Base-by-base conservation (phyloP, 2,888 invertebrate species). In the Pyrocoelia pectoralis region DNA sequence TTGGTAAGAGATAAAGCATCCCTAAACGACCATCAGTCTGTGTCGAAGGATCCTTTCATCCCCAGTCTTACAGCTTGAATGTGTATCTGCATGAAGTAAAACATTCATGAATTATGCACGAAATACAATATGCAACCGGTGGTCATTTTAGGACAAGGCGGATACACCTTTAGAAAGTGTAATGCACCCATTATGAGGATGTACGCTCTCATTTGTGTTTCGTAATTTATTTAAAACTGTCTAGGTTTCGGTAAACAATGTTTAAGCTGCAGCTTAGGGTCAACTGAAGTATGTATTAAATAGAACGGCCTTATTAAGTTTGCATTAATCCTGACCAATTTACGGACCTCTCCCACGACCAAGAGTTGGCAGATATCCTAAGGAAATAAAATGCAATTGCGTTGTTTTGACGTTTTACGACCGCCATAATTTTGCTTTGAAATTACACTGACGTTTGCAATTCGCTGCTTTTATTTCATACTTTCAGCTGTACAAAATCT, bases 111-210 rank as follows among this genome's bases (percentile, higher is more conserved):
- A 74, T 74, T 71, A 74, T 73, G 69, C 69, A 74, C 57, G 60
- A 66, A 66, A 68, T 71, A 70, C 70, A 72, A 71, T 73, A 73
- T 72, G 73, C 73, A 73, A 73, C 73, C 72, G 70, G 72, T 73
- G 74, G 74, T 73, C 72, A 73, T 72, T 69, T 65, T 56, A 13
- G 64, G 50, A 51, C 50, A 46, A 29, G 41, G 54, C 40, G 12
- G 61, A 51, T 58, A 46, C 19, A 56, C 40, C 15, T 52, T 28
- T 14, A 43, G 59, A 40, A 41, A 46, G 18, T 59, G 53, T 59
- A 59, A 59, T 53, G 59, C 51, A 29, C 43, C 17, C 52, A 51
- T 59, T 59, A 53, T 38, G 29, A n/a, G 28, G 33, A 48, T 46
- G 53, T 13, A 52, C 58, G 43, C 19, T 15, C 17, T 50, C 13